These are phyloP conservation scores for Tupaia chinensis DNA, from an alignment of 2,113 vertebrate species.

Conservation along the genomic window DNA sequence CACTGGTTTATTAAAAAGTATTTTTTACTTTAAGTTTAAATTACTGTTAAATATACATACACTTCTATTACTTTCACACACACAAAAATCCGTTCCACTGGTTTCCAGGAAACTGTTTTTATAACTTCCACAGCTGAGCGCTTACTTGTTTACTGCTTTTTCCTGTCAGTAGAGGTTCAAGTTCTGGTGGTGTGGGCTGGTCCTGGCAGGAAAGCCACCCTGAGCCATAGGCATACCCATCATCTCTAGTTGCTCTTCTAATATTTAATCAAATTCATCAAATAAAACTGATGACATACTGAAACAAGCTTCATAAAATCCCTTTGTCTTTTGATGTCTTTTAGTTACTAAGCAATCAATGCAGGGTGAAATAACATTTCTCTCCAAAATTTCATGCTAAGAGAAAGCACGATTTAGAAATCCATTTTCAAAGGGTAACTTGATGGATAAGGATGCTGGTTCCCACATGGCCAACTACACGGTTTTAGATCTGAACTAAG, in stretches of 20 bases:
- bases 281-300: neutral
- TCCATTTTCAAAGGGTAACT: slow-evolving; percentile 30
- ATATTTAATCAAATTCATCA: slow-evolving; percentile 27
- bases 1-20: neutral
- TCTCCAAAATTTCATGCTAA: slow-evolving; percentile 1
- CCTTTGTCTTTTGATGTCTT: neutral
- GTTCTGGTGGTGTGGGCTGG: neutral
- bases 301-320: slow-evolving; percentile 47
- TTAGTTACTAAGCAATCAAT: slow-evolving; percentile 30
- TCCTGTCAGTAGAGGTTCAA: neutral
- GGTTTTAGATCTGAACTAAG: slow-evolving; percentile 24
- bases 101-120: slow-evolving; percentile 16
- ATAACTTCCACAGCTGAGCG: neutral
- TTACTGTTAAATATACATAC: slow-evolving; percentile 7
- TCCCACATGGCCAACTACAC: too few relatives aligned
- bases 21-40: neutral
- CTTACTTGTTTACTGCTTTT: neutral
- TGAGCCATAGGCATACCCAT: neutral
- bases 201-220: neutral
- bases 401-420: slow-evolving; percentile 48
- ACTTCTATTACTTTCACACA: slow-evolving; percentile 22
- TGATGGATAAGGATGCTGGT: too few relatives aligned
- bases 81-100: neutral
- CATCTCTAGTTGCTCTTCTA: neutral
- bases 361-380: slow-evolving; percentile 31